Evolutionary conservation across 2,797 vertebrate species (phyloP).

Genomic region (Toxotes lorentzi): DNA sequence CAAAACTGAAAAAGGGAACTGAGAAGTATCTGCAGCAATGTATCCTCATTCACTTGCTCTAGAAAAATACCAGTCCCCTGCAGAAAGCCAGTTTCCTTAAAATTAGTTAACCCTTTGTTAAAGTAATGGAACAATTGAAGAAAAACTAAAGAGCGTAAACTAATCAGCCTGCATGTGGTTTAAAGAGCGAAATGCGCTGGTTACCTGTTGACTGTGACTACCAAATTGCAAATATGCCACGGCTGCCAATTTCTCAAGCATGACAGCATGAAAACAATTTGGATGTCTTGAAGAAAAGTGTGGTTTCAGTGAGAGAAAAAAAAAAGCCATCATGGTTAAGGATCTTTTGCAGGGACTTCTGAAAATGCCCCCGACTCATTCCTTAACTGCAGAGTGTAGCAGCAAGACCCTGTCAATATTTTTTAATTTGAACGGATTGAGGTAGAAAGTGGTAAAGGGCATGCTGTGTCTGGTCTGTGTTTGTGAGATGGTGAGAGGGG

Average conservation of each 20-base stretch:
- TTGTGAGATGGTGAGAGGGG: background rate
- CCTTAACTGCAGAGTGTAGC: conserved; percentile 25
- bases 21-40: background rate
- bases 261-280: conserved; percentile 57
- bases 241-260: conserved; percentile 46
- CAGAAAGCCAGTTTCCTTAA: conserved; percentile 17
- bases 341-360: conserved; percentile 24
- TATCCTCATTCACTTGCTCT: conserved; percentile 26
- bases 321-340: background rate
- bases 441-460: conserved; percentile 54
- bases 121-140: conserved; percentile 34
- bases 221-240: conserved; percentile 58
- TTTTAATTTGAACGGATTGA: conserved; percentile 62
- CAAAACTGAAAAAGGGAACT: background rate
- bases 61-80: conserved; percentile 14
- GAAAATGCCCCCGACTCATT: conserved; percentile 30
- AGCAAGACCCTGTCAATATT: conserved; percentile 42
- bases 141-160: conserved; percentile 34
- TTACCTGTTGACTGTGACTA: conserved; percentile 46
- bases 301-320: background rate
- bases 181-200: conserved; percentile 45
- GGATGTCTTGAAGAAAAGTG: conserved; percentile 21
- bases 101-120: conserved; percentile 36
- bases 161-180: conserved; percentile 46
- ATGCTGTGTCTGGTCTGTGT: conserved; percentile 32